Evolutionary conservation across 2,888 invertebrate species (phyloP).

Genomic region (Agrotis segetum): DNA sequence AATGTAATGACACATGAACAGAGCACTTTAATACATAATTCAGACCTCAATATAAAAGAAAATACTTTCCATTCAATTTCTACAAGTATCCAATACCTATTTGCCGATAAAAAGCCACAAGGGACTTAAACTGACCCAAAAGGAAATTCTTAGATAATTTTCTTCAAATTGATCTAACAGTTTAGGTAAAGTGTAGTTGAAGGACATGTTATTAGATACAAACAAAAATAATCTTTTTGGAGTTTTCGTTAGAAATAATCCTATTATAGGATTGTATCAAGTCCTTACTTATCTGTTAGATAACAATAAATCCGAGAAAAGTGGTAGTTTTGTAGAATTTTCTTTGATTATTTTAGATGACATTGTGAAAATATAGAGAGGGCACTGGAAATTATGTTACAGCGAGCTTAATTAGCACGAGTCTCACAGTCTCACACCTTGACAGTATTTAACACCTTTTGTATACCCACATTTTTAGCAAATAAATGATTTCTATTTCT

Average conservation of each 20-base stretch:
- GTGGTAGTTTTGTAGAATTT: slow-evolving; percentile 3
- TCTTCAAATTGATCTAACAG: slow-evolving; percentile 12
- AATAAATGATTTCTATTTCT: no score
- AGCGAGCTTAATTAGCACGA: no score
- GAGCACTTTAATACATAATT: no score
- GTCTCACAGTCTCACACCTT: no score
- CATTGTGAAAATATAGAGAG: no score
- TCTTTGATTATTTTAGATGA: not conserved
- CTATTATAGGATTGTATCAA: slow-evolving; percentile 44
- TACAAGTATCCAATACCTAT: slow-evolving; percentile 4
- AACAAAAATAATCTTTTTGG: slow-evolving; percentile 50
- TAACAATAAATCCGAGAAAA: slow-evolving; percentile 9
- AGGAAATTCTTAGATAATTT: slow-evolving; percentile 7
- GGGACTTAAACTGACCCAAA: not conserved
- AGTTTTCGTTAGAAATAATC: slow-evolving; percentile 43
- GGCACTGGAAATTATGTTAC: no score
- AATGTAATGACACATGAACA: no score
- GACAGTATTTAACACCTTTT: no score
- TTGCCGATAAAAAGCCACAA: not conserved
- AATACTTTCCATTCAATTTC: slow-evolving; percentile 1
- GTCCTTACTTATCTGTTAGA: slow-evolving; percentile 5
- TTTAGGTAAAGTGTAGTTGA: slow-evolving; percentile 27
- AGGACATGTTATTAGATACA: slow-evolving; percentile 13
- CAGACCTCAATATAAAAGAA: not conserved
- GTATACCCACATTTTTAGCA: no score